Conservation (phyloP, 2,797 vertebrate species). For the Pantherophis vulpinus region DNA sequence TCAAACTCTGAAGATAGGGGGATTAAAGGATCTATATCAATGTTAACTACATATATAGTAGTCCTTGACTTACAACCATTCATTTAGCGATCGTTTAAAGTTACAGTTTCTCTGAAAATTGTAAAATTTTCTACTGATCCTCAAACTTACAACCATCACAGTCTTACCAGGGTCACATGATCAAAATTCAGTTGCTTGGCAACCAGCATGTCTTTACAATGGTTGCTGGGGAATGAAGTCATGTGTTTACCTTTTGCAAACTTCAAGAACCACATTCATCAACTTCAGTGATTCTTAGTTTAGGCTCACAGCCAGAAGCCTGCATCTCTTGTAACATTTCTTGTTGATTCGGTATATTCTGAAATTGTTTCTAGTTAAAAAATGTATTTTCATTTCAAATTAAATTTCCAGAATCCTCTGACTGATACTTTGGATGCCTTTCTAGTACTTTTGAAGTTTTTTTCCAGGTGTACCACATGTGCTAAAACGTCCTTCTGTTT, state of each 20-base stretch:
- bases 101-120: not conserved
- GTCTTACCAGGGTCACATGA: not conserved
- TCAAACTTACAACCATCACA: not conserved
- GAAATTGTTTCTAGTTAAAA: not conserved
- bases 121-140: not conserved
- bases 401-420: not conserved
- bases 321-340: not conserved
- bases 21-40: not conserved
- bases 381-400: not conserved
- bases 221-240: not conserved
- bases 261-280: not conserved
- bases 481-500: not conserved
- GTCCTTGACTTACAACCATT: not conserved
- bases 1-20: not conserved
- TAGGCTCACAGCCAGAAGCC: not conserved
- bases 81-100: not conserved
- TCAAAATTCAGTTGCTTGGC: not conserved
- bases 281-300: not conserved
- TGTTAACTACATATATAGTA: not conserved
- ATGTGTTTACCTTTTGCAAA: not conserved
- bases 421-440: not conserved
- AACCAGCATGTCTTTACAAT: not conserved
- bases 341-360: not conserved
- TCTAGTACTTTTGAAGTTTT: not conserved
- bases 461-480: not conserved